Conservation (phyloP, 2,113 vertebrate species). For the Ceratotherium simum region DNA sequence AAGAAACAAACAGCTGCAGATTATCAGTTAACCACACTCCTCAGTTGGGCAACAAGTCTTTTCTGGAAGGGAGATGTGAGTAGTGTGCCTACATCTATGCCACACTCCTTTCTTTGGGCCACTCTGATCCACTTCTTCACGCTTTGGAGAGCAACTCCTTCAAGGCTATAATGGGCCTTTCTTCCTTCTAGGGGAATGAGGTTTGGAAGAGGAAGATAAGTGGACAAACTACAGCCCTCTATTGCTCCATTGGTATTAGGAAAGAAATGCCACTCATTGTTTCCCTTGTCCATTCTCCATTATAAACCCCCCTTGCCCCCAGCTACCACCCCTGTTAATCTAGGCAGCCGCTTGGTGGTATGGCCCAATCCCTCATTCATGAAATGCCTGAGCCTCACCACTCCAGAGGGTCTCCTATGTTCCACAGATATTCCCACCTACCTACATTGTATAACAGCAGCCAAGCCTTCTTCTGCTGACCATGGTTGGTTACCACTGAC, state of each 20-base stretch:
- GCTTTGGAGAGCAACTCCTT: background rate
- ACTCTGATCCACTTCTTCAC: background rate
- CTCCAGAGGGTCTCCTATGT: background rate
- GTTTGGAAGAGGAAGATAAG: background rate
- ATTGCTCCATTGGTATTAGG: background rate
- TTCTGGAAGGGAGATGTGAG: background rate
- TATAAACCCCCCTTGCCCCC: background rate
- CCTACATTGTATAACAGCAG: background rate
- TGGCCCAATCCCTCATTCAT: background rate
- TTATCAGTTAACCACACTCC: background rate
- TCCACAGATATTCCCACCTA: background rate
- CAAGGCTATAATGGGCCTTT: rapidly evolving
- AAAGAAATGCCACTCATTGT: background rate
- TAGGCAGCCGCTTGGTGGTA: background rate
- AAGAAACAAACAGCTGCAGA: background rate
- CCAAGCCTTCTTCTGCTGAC: background rate
- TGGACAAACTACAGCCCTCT: background rate
- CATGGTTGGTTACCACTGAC: background rate
- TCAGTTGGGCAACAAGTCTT: background rate
- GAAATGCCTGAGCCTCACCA: background rate
- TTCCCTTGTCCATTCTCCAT: background rate
- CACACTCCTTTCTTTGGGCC: background rate
- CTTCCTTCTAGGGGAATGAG: background rate
- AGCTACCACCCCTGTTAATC: background rate
- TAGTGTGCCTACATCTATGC: background rate